Evolutionary conservation across 2,888 invertebrate species (phyloP).

Genomic region (Caprella mutica): DNA sequence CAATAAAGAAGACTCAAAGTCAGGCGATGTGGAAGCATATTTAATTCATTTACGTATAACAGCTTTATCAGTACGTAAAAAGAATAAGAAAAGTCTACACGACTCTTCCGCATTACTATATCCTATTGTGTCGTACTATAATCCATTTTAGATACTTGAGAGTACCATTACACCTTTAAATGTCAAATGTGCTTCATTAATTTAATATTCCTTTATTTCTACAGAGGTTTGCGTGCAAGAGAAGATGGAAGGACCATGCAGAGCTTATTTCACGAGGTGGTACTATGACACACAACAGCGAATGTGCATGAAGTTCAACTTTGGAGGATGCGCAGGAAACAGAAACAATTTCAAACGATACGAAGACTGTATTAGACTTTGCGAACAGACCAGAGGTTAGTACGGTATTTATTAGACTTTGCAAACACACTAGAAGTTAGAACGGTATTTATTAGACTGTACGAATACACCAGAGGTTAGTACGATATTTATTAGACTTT

Average conservation of each 20-base stretch:
- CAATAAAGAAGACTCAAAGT: no score
- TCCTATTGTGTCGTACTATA: background rate
- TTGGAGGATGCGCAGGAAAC: conserved; percentile 80
- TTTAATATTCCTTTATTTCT: no score
- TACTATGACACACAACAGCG: conserved; percentile 60
- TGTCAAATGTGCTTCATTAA: no score
- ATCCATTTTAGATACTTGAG: background rate
- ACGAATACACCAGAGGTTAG: no score
- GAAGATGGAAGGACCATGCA: conserved; percentile 71
- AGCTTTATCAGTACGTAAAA: background rate
- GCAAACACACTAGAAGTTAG: no score
- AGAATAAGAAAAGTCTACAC: background rate
- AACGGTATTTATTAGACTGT: no score
- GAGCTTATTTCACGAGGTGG: conserved; percentile 76
- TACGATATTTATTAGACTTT: no score
- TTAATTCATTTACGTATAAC: no score
- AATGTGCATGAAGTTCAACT: conserved; percentile 69
- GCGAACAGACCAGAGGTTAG: conserved; percentile 15
- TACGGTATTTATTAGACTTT: no score
- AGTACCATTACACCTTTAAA: no score
- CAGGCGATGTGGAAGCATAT: no score
- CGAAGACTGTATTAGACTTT: conserved; percentile 49
- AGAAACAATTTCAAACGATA: conserved; percentile 70
- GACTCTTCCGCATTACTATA: background rate
- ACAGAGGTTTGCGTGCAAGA: conserved; percentile 32